These are phyloP conservation scores for Solea solea DNA, from an alignment of 2,113 vertebrate species.

Conservation along the genomic window DNA sequence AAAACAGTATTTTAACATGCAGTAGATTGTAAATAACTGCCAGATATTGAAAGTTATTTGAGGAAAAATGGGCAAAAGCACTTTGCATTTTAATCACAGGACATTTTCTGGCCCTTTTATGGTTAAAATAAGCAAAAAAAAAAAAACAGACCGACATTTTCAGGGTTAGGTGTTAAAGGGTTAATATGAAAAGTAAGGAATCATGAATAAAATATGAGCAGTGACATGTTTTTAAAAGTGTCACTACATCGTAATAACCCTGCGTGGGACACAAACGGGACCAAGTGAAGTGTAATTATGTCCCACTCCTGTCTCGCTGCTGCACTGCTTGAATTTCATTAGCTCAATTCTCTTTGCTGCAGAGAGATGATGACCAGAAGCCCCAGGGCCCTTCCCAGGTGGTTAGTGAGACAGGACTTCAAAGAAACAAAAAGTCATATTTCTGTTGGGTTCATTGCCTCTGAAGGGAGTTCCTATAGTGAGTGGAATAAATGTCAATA, in stretches of 20 bases:
- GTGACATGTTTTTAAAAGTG: slow-evolving; percentile 5
- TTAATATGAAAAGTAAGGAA: no score
- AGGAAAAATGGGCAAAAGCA: no score
- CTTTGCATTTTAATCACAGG: no score
- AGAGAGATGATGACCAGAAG: slow-evolving; percentile 61
- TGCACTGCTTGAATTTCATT: slow-evolving; percentile 66
- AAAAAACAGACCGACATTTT: no score
- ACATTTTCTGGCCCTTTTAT: no score
- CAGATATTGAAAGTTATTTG: no score
- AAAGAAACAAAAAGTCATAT: slow-evolving; percentile 32
- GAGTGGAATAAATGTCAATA: slow-evolving; percentile 61
- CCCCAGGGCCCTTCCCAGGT: slow-evolving; percentile 53
- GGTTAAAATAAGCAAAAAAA: no score
- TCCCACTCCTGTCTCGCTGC: slow-evolving; percentile 46
- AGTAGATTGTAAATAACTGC: no score
- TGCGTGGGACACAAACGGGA: slow-evolving; percentile 21
- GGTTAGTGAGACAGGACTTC: slow-evolving; percentile 52
- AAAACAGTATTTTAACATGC: no score
- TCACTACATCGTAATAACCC: slow-evolving; percentile 22
- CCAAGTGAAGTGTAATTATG: slow-evolving; percentile 58
- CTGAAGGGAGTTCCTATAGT: slow-evolving; percentile 41
- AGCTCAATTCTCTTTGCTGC: slow-evolving; percentile 57
- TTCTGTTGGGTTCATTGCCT: slow-evolving; percentile 60
- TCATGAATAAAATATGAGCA: no score
- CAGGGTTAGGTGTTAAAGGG: no score